phyloP scores from a whole-genome alignment of 2,888 invertebrate species.

The Pollenia labialis region DNA sequence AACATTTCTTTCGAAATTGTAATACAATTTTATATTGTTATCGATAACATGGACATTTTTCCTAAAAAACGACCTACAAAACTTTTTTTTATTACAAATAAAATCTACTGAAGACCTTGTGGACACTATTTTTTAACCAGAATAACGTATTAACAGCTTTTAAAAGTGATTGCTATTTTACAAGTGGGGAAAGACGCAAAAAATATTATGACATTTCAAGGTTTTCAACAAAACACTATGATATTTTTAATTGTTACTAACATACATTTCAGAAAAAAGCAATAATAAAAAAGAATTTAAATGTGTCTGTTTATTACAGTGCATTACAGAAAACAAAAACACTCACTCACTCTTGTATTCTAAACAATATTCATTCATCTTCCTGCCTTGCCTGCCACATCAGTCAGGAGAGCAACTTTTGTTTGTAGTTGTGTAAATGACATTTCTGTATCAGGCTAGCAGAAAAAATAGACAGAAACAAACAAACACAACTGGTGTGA shows the following conservation, averaged over 20 bases:
- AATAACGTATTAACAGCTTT: not conserved
- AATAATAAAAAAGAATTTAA: not conserved
- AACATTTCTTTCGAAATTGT: no score
- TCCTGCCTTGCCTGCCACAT: no score
- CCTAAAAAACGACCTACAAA: no score
- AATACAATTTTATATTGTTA: no score
- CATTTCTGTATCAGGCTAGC: constrained; percentile 62
- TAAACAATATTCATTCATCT: not conserved
- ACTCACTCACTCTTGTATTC: not conserved
- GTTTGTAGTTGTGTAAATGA: constrained; percentile 66
- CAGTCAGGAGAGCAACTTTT: not conserved
- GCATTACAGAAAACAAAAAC: not conserved
- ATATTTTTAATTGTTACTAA: not conserved
- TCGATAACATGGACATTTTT: no score
- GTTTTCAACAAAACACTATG: not conserved
- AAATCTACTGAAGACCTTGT: no score
- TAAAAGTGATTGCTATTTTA: not conserved
- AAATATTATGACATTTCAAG: constrained; percentile 23
- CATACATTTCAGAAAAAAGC: no score
- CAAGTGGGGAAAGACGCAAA: not conserved
- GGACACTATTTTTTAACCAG: no score
- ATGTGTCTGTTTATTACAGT: not conserved
- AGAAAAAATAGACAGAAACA: constrained; percentile 25
- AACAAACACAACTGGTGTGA: not conserved
- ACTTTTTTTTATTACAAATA: no score